Evolutionary conservation across 1,140 invertebrate genomes (phyloP).

Genomic region (Drosophila tristis): DNA sequence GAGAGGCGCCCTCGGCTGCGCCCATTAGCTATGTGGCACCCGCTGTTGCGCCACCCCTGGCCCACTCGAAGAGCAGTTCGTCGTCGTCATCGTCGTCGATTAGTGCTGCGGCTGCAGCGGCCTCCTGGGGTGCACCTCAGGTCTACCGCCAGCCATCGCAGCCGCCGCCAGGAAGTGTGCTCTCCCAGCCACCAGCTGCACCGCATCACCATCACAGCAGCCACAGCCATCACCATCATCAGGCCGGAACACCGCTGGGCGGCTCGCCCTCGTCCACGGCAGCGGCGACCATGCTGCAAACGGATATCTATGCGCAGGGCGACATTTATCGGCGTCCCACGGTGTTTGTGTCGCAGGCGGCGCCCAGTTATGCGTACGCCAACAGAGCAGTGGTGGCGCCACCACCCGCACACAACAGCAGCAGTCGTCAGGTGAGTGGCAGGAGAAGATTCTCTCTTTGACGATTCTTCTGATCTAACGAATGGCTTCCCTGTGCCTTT

Average conservation of each 20-base stretch:
- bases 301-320: constrained; percentile 85
- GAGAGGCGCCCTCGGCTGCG: constrained; percentile 74
- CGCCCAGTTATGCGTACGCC: constrained; percentile 78
- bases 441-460: neutral
- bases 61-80: constrained; percentile 77
- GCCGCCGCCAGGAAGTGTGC: constrained; percentile 53
- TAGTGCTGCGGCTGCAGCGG: constrained; percentile 65
- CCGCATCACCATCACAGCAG: constrained; percentile 51
- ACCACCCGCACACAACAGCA: constrained; percentile 94
- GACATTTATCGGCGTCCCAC: constrained; percentile 87
- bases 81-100: constrained; percentile 69
- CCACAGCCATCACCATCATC: constrained; percentile 69
- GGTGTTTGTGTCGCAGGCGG: constrained; percentile 86
- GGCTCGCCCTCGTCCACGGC: constrained; percentile 77
- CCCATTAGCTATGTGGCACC: constrained; percentile 66
- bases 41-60: constrained; percentile 65
- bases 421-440: constrained; percentile 88
- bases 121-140: constrained; percentile 78
- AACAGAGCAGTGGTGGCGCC: constrained; percentile 91
- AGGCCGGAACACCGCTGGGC: constrained; percentile 81
- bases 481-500: neutral
- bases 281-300: constrained; percentile 85
- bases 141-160: constrained; percentile 74
- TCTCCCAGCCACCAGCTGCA: constrained; percentile 34
- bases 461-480: neutral